Percentiles rank a stretch among this genome's conserved stretches.
phyloP scores from a whole-genome alignment of 2,113 vertebrate genomes.

The Felis catus region F.catus_Fca126_mat1.0 CM031417.1:30068001-30068500 shows the following conservation, averaged over 20 bases:
- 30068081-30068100: neutral
- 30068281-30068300: neutral
- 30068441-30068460: neutral
- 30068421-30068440: neutral
- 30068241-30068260: neutral
- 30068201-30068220: neutral
- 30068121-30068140: neutral
- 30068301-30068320: neutral
- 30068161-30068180: neutral
- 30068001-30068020: slow-evolving; percentile 22
- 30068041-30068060: neutral
- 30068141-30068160: neutral
- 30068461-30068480: neutral
- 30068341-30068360: neutral
- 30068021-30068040: slow-evolving; percentile 18
- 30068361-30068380: neutral
- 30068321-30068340: neutral
- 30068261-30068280: neutral
- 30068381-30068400: neutral
- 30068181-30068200: neutral
- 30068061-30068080: neutral
- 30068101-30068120: neutral
- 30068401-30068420: neutral
- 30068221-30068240: slow-evolving; percentile 37
- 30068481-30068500: neutral